Evolutionary conservation across 2,888 invertebrate genomes (phyloP).

Genomic region (Yponomeuta sedellus): DNA sequence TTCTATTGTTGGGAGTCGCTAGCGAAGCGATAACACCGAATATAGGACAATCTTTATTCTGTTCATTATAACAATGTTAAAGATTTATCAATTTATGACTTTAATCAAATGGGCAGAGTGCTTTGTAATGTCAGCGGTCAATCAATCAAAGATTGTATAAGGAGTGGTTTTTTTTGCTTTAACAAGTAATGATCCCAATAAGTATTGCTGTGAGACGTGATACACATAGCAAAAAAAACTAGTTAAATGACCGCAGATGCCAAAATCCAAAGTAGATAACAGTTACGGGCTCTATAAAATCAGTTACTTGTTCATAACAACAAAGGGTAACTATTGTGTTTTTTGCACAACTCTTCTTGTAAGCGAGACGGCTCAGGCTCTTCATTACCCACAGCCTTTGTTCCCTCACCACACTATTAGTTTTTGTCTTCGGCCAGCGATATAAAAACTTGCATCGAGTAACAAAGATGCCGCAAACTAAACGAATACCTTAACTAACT

Average conservation of each 20-base stretch:
- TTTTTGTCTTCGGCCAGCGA: constrained; percentile 45
- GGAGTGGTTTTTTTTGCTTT: background rate
- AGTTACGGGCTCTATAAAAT: constrained; percentile 5
- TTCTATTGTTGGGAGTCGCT: background rate
- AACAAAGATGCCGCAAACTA: constrained; percentile 33
- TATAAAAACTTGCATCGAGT: constrained; percentile 38
- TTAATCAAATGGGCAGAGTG: background rate
- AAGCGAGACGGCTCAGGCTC: constrained; percentile 29
- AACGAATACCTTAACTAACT: background rate
- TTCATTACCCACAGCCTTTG: constrained; percentile 49
- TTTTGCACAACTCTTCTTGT: constrained; percentile 16
- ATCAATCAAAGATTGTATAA: background rate
- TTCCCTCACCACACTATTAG: constrained; percentile 47
- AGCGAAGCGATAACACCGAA: background rate
- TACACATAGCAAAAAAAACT: background rate
- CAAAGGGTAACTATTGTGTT: constrained; percentile 14
- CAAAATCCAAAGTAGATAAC: background rate
- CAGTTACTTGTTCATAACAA: constrained; percentile 12
- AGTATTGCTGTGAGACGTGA: background rate
- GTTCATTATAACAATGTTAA: background rate
- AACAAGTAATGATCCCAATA: background rate
- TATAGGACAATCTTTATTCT: background rate
- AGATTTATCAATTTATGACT: background rate
- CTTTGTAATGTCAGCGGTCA: background rate
- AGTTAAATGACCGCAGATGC: background rate